phyloP scores from a whole-genome alignment of 1,140 invertebrate species.

The Kradibia gibbosae region DNA sequence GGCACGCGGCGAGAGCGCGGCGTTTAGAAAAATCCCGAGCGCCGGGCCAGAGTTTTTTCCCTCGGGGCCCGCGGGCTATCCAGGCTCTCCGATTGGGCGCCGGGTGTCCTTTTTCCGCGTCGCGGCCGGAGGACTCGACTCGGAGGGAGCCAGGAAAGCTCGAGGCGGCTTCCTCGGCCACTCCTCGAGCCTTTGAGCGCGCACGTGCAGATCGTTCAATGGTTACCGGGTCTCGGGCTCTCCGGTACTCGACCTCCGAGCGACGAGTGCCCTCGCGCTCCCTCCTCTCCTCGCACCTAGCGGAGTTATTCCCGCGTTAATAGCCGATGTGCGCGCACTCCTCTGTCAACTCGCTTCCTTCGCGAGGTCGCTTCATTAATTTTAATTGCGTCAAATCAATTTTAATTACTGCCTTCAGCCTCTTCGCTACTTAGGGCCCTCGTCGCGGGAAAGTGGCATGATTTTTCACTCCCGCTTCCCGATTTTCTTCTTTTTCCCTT shows the following conservation, averaged over 20 bases:
- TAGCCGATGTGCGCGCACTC: neutral
- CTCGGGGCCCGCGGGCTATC: too few species aligned
- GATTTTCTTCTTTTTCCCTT: constrained; percentile 16
- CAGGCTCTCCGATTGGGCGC: neutral
- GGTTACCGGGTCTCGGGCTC: neutral
- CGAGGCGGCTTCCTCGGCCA: neutral
- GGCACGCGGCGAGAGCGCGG: neutral
- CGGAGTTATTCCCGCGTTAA: constrained; percentile 30
- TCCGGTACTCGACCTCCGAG: neutral
- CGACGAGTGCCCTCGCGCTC: neutral
- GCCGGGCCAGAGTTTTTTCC: too few species aligned
- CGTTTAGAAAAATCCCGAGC: neutral
- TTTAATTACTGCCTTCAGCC: constrained; percentile 42
- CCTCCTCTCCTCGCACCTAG: neutral
- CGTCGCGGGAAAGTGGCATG: neutral
- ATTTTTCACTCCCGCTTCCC: constrained; percentile 21
- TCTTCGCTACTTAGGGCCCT: neutral
- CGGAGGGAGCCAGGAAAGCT: neutral
- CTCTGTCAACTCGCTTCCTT: constrained; percentile 8
- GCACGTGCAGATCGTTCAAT: neutral
- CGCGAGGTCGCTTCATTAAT: constrained; percentile 47
- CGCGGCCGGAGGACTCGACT: neutral
- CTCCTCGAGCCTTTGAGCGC: neutral
- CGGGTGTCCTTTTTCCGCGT: neutral
- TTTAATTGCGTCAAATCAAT: constrained; percentile 49